A percentile compares a stretch with the other conserved stretches of the same genome.
Evolutionary conservation across 2,888 invertebrate species (phyloP).

Genomic region (Diaprepes abbreviatus): DNA sequence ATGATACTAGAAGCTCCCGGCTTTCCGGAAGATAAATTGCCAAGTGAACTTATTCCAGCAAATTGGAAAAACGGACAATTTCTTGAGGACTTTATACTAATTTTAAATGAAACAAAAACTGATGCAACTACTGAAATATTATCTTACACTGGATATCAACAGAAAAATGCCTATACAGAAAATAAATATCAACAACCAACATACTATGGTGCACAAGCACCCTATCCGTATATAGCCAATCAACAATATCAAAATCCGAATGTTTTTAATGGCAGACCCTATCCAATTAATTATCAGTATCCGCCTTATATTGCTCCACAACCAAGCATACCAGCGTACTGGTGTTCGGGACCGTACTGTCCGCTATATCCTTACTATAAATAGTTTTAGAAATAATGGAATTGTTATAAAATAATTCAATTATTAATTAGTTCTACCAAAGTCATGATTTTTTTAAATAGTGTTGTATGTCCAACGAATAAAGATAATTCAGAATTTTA

Average conservation of each 20-base stretch:
- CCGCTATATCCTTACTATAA: constrained; percentile 1
- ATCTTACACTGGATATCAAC: neutral
- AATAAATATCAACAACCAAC: neutral
- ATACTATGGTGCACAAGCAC: neutral
- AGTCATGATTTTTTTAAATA: too few relatives aligned
- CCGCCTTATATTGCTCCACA: neutral
- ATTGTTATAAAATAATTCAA: too few relatives aligned
- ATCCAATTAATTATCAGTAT: neutral
- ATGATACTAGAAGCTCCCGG: constrained; percentile 15
- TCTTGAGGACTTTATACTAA: constrained; percentile 13
- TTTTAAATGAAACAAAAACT: neutral
- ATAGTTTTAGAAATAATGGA: too few relatives aligned
- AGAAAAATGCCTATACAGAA: neutral
- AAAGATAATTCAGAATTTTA: too few relatives aligned
- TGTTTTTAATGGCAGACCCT: neutral
- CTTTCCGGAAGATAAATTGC: constrained; percentile 24
- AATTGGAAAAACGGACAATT: constrained; percentile 16
- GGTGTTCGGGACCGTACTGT: constrained; percentile 23
- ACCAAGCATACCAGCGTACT: neutral
- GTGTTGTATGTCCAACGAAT: too few relatives aligned
- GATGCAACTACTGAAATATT: neutral
- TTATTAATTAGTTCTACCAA: too few relatives aligned
- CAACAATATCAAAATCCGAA: constrained; percentile 12
- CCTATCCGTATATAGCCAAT: constrained; percentile 1
- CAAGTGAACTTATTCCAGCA: constrained; percentile 3